A percentile compares a stretch with the other conserved stretches of the same genome.
These are phyloP conservation scores for Lycophotia porphyrea DNA, from an alignment of 2,888 invertebrate genomes.

Conservation along the genomic window DNA sequence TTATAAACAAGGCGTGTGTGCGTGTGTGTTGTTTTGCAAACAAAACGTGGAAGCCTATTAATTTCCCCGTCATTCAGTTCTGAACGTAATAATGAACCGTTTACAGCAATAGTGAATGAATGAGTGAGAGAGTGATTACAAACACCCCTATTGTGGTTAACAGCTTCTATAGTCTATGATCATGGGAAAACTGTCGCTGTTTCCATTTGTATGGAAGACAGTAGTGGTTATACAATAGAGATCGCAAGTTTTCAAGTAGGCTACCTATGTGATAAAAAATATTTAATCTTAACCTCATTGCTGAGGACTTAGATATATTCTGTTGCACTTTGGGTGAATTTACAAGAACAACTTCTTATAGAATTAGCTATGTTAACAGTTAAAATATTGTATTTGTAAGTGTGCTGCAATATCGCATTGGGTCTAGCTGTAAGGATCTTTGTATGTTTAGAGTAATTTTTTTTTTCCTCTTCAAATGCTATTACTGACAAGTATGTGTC, in stretches of 20 bases:
- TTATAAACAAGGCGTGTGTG: too few species aligned
- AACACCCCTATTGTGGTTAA: constrained; percentile 16
- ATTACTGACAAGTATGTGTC: constrained; percentile 1
- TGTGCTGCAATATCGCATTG: too few species aligned
- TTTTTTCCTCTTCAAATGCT: neutral
- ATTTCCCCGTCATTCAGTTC: constrained; percentile 10
- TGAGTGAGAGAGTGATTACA: constrained; percentile 35
- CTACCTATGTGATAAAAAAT: neutral
- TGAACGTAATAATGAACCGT: constrained; percentile 10
- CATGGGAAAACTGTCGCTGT: constrained; percentile 37
- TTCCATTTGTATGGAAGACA: constrained; percentile 28
- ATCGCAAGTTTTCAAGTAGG: constrained; percentile 23
- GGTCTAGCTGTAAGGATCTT: too few species aligned
- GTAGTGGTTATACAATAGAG: constrained; percentile 6
- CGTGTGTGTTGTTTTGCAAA: too few species aligned
- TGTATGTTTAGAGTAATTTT: too few species aligned
- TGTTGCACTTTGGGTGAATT: too few species aligned
- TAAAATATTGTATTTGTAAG: too few species aligned
- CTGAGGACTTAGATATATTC: too few species aligned
- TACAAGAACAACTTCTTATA: too few species aligned
- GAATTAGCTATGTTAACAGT: too few species aligned
- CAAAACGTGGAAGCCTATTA: constrained; percentile 9
- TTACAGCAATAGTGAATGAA: constrained; percentile 20
- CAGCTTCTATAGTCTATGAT: constrained; percentile 22
- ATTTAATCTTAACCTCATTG: too few species aligned